A percentile compares a stretch with the other conserved stretches of the same genome.
Evolutionary conservation across 2,797 vertebrate genomes (phyloP).

Genomic region (Spinus pinus): DNA sequence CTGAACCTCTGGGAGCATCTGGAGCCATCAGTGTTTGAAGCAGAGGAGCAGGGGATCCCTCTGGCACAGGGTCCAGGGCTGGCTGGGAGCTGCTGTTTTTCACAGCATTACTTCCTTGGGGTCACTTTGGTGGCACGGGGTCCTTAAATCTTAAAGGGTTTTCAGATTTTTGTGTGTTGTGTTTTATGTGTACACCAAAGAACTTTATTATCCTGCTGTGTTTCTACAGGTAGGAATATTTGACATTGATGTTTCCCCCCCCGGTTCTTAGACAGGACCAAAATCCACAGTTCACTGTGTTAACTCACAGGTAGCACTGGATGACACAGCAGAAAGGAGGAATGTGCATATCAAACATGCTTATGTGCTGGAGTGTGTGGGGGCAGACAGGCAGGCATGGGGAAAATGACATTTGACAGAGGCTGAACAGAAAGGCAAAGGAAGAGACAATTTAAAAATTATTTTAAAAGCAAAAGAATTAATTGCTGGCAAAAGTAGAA

Average conservation of each 20-base stretch:
- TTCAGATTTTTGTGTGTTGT: background rate
- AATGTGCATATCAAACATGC: background rate
- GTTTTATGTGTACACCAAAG: background rate
- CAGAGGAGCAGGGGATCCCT: background rate
- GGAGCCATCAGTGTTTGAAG: background rate
- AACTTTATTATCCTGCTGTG: background rate
- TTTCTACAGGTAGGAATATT: background rate
- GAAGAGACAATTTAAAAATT: background rate
- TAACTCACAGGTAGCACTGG: background rate
- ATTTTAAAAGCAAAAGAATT: background rate
- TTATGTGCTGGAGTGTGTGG: background rate
- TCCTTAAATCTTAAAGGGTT: background rate
- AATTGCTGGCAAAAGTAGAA: background rate
- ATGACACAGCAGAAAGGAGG: background rate
- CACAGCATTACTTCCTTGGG: background rate
- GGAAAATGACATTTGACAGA: background rate
- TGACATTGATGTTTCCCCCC: background rate
- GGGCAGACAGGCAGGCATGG: background rate
- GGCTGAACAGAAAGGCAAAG: background rate
- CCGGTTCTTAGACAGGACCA: background rate
- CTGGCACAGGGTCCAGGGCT: background rate
- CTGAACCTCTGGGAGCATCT: background rate
- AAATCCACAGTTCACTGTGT: background rate
- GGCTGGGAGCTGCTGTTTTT: background rate
- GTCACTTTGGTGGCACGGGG: background rate